These are phyloP conservation scores for Bombyx huttoni DNA, from an alignment of 2,888 invertebrate genomes.

Conservation along the genomic window DNA sequence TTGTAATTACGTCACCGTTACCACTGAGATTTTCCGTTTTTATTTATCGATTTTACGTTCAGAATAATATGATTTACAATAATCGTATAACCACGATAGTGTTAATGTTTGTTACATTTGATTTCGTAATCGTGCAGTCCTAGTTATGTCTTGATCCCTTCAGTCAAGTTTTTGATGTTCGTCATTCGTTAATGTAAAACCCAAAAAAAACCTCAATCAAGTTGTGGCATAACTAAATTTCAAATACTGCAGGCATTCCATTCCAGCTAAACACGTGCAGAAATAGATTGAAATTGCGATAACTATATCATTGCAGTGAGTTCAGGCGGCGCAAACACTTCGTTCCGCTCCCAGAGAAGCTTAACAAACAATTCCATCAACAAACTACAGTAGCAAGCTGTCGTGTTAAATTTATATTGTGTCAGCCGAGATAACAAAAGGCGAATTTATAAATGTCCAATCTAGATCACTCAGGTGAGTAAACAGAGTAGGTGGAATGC, in stretches of 20 bases:
- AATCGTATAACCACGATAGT: too few relatives aligned
- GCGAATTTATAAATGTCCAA: conserved; percentile 35
- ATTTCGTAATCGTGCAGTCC: too few relatives aligned
- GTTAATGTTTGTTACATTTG: too few relatives aligned
- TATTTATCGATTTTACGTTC: too few relatives aligned
- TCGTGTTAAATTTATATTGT: conserved; percentile 12
- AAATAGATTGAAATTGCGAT: not conserved
- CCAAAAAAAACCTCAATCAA: too few relatives aligned
- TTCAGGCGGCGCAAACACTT: not conserved
- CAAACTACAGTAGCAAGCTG: conserved; percentile 17
- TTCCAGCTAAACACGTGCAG: not conserved
- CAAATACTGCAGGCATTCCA: not conserved
- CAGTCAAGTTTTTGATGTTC: too few relatives aligned
- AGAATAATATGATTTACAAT: too few relatives aligned
- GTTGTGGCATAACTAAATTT: not conserved
- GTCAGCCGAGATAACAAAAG: conserved; percentile 26
- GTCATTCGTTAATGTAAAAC: too few relatives aligned
- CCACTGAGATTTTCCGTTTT: conserved; percentile 7
- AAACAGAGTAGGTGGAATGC: conserved; percentile 17
- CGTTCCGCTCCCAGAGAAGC: not conserved
- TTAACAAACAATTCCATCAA: conserved; percentile 2
- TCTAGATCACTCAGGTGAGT: conserved; percentile 24
- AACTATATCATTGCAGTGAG: not conserved
- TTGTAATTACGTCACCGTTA: too few relatives aligned
- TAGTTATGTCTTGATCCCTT: too few relatives aligned